Evolutionary conservation across 2,113 vertebrate genomes (phyloP).

Genomic region (Balaenoptera acutorostrata): DNA sequence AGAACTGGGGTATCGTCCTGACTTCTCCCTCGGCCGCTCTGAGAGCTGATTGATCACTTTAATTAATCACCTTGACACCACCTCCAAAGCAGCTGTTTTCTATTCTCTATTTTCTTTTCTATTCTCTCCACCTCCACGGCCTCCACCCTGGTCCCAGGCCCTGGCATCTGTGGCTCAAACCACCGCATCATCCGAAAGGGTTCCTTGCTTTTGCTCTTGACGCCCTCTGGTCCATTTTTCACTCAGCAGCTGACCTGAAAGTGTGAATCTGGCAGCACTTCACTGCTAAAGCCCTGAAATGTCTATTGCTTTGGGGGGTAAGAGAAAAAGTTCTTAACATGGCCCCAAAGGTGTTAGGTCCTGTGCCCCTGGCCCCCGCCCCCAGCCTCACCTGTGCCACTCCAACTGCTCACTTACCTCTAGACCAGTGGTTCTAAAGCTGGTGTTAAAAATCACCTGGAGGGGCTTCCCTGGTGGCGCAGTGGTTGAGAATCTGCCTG

Average conservation of each 20-base stretch:
- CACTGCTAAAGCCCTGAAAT: neutral
- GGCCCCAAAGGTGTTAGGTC: neutral
- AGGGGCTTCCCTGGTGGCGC: too few relatives aligned
- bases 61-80: neutral
- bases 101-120: neutral
- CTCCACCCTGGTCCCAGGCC: neutral
- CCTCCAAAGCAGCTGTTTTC: neutral
- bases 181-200: neutral
- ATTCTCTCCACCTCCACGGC: accelerated
- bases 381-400: accelerated
- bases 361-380: neutral
- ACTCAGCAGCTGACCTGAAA: neutral
- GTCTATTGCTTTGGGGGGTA: neutral
- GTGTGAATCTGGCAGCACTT: neutral
- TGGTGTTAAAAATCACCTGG: neutral
- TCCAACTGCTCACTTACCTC: neutral
- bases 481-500: too few relatives aligned
- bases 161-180: neutral
- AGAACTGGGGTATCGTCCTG: too few relatives aligned
- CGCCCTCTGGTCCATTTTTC: neutral
- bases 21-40: neutral
- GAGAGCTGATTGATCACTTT: neutral
- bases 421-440: neutral
- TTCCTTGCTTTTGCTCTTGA: neutral
- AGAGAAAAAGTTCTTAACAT: neutral